These are phyloP conservation scores for Polylopha cassiicola DNA, from an alignment of 2,888 invertebrate genomes.

Conservation along the genomic window DNA sequence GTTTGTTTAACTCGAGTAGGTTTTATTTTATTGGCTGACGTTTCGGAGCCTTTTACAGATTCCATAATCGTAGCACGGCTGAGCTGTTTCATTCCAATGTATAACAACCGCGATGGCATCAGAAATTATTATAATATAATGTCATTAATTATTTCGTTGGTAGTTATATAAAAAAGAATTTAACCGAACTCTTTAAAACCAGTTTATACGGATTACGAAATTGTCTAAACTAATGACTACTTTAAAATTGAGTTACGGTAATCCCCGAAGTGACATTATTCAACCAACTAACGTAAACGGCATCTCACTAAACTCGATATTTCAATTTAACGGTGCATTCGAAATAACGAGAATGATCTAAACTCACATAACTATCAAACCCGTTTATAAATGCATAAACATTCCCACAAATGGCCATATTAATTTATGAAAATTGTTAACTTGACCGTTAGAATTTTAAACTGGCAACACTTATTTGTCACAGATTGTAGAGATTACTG, in stretches of 20 bases:
- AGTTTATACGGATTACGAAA: conserved; percentile 12
- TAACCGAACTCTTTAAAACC: conserved; percentile 12
- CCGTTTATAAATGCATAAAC: not conserved
- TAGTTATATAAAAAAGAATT: conserved; percentile 1
- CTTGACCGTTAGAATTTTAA: conserved; percentile 14
- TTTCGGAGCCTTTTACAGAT: no score
- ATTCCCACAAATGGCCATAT: conserved; percentile 6
- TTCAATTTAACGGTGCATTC: conserved; percentile 30
- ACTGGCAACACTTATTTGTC: conserved; percentile 4
- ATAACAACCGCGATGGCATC: no score
- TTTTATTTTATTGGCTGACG: no score
- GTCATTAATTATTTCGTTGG: no score
- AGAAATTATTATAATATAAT: no score
- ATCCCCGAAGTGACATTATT: not conserved
- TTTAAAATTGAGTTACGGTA: conserved; percentile 5
- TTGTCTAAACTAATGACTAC: conserved; percentile 4
- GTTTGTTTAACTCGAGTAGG: no score
- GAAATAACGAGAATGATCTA: conserved; percentile 27
- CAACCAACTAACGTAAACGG: not conserved
- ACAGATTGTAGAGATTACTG: conserved; percentile 6
- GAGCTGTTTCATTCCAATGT: no score
- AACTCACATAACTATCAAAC: conserved; percentile 19
- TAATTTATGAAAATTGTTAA: conserved; percentile 7
- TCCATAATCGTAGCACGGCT: no score
- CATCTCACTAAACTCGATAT: conserved; percentile 3